phyloP scores from a whole-genome alignment of 1,140 invertebrate species.

The Charaxes varanes region DNA sequence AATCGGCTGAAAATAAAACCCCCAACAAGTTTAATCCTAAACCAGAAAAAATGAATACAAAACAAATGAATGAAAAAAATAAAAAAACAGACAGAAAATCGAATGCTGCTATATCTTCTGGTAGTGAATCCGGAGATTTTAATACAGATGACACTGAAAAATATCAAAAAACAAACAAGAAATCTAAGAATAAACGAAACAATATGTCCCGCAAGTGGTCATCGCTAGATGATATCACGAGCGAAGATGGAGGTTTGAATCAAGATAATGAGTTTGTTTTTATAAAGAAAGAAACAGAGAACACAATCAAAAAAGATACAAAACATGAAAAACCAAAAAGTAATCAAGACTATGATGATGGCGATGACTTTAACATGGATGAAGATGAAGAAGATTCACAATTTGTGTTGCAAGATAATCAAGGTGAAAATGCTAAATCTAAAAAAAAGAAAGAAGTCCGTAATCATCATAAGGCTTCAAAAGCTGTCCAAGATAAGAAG shows the following conservation, averaged over 20 bases:
- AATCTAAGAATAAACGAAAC: slow-evolving; percentile 62
- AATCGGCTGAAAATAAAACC: slow-evolving; percentile 47
- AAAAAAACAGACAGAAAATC: slow-evolving; percentile 61
- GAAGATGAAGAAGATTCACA: slow-evolving; percentile 43
- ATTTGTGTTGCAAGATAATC: slow-evolving; percentile 53
- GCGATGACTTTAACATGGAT: slow-evolving; percentile 39
- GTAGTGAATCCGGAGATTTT: slow-evolving; percentile 68
- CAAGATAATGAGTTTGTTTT: slow-evolving; percentile 60
- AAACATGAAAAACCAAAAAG: slow-evolving; percentile 44
- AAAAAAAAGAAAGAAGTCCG: slow-evolving; percentile 70
- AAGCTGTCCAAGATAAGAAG: slow-evolving; percentile 64
- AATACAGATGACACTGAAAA: slow-evolving; percentile 59
- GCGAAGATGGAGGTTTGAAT: slow-evolving; percentile 53
- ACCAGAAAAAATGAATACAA: slow-evolving; percentile 47
- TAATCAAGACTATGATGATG: slow-evolving; percentile 36
- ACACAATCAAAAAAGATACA: slow-evolving; percentile 51
- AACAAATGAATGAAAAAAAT: slow-evolving; percentile 59
- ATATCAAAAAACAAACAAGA: slow-evolving; percentile 64
- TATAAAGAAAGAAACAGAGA: slow-evolving; percentile 52
- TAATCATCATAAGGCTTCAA: slow-evolving; percentile 64
- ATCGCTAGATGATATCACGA: slow-evolving; percentile 74
- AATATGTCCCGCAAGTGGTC: slow-evolving; percentile 75
- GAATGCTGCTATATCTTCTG: slow-evolving; percentile 53
- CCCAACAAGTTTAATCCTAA: slow-evolving; percentile 59
- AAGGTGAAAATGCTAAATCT: slow-evolving; percentile 39